Evolutionary conservation across 1,140 invertebrate species (phyloP), one percentile per base, ranked within the genome.

Genomic region (Halictus rubicundus): DNA sequence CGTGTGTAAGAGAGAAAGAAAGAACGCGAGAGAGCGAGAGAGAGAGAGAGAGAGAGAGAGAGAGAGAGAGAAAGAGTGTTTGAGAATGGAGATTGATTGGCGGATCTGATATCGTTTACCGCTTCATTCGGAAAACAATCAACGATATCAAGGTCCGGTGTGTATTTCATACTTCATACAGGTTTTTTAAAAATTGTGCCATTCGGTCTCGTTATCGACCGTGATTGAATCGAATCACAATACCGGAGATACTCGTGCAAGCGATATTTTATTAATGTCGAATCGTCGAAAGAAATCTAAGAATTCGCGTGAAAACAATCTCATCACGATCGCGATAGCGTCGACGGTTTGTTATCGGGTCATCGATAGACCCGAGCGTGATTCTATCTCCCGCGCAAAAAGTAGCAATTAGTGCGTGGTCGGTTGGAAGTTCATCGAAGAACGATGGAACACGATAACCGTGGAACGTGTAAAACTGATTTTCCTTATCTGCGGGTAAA

Each of bases 341-440:
- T 64, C 64, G 71, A 54, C 52, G 12, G 6, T 16, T 23, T 4
- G 23, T 78, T 78, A 71, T 78, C 76, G 37, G 27, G 68, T 39
- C 68, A 64, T 64, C 32, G 42, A 12, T 27, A 12, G 42, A 46
- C 10, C 14, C 42, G 42, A 46, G 14, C 37, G 46, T 5, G 68
- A 65, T 64, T 42, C 5, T 23, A 57, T 54, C 19, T 71, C 10
- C 0, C 12, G 25, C n/a, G 46, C 32, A 49, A 32, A 25, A 32
- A 64, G 37, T 21, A 16, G 23, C 9, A 32, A 63, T 63, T 63
- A 39, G 32, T 7, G 25, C 12, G 16, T 12, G 19, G 2, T 66
- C 25, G 14, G 16, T 0, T 25, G 27, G 21, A 57, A 42, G 23
- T 46, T 68, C 23, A 39, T 19, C 27, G 23, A 21, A 19, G 16